These are phyloP conservation scores for Scytalopus superciliaris DNA, from an alignment of 2,113 vertebrate genomes.

Conservation along the genomic window DNA sequence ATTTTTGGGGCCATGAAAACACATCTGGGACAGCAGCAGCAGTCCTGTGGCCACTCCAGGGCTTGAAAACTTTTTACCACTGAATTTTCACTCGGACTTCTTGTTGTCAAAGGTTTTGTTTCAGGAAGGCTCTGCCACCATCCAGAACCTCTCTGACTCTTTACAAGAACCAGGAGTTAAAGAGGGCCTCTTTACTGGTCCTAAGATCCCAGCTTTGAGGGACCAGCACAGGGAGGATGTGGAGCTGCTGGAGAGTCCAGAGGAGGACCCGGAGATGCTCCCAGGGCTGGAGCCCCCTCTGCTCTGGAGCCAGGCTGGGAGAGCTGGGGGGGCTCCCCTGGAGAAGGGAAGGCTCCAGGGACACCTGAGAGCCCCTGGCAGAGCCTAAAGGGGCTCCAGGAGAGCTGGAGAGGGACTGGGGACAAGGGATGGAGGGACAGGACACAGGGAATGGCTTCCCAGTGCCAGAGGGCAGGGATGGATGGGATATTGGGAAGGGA, in stretches of 20 bases:
- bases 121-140: neutral
- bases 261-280: accelerated
- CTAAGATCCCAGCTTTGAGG: neutral
- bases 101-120: too few species aligned
- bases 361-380: neutral
- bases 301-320: neutral
- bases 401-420: neutral
- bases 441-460: neutral
- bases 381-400: neutral
- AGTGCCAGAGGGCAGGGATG: neutral
- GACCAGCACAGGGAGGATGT: neutral
- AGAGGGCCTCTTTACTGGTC: neutral
- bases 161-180: neutral
- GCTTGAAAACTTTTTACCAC: neutral
- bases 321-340: neutral
- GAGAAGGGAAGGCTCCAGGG: neutral
- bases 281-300: neutral
- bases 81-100: neutral
- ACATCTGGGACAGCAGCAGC: accelerated
- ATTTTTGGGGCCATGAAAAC: neutral
- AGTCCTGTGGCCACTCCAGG: neutral
- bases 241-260: neutral
- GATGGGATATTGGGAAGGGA: neutral
- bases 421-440: neutral
- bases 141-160: neutral